Conservation (phyloP, 2,797 vertebrate species). For the Pantherophis vulpinus region DNA sequence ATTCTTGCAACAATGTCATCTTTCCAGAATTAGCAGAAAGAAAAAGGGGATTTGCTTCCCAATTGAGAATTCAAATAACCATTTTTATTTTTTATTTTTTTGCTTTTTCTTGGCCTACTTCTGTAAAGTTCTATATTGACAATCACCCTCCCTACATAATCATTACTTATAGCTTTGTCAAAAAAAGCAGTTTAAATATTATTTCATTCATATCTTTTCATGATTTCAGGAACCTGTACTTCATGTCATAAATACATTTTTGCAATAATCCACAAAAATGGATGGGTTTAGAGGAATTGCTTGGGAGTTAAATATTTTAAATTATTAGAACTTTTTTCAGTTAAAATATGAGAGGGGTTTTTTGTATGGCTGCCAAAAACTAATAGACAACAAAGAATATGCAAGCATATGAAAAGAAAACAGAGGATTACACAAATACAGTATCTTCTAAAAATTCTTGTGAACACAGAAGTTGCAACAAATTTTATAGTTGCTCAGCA, state of each 20-base stretch:
- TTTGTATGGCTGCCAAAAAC: too few species aligned
- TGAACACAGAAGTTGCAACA: too few species aligned
- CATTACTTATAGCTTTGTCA: not conserved
- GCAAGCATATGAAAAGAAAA: too few species aligned
- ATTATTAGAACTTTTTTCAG: too few species aligned
- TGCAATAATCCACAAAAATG: not conserved
- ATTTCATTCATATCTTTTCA: constrained; percentile 7
- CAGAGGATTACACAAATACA: too few species aligned
- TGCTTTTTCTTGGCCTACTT: not conserved
- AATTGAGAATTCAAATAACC: not conserved
- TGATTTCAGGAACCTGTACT: not conserved
- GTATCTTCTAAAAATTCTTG: too few species aligned
- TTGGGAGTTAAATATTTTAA: too few species aligned
- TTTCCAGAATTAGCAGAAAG: not conserved
- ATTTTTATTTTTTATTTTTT: not conserved
- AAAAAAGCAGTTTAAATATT: constrained; percentile 4
- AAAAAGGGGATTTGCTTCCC: not conserved
- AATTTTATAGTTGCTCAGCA: too few species aligned
- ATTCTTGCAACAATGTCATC: not conserved
- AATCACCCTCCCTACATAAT: not conserved
- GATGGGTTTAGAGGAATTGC: too few species aligned
- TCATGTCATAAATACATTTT: not conserved
- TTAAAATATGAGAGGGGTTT: too few species aligned
- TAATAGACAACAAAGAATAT: too few species aligned
- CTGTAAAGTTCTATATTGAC: not conserved